phyloP scores from a whole-genome alignment of 1,140 invertebrate genomes.

The Pemphigus obesinymphae region DNA sequence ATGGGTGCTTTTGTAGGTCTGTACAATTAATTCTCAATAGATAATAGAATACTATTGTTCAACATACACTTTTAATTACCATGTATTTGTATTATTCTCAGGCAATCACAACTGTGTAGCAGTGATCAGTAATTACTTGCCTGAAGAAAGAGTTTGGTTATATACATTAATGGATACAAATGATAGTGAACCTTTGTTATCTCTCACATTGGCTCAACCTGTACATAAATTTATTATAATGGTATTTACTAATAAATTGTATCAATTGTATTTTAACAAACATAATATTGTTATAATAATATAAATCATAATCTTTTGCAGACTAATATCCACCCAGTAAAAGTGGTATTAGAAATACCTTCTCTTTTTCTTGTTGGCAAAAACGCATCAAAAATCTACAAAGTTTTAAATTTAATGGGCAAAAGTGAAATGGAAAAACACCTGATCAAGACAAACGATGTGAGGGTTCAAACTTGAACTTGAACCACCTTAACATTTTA shows the following conservation, averaged over 20 bases:
- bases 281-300: neutral
- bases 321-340: constrained; percentile 81
- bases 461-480: too few relatives aligned
- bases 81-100: too few relatives aligned
- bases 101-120: constrained; percentile 87
- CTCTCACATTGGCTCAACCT: constrained; percentile 64
- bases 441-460: constrained; percentile 82
- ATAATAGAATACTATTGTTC: too few relatives aligned
- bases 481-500: too few relatives aligned
- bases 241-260: constrained; percentile 52
- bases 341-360: constrained; percentile 74
- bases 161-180: constrained; percentile 74
- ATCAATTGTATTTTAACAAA: too few relatives aligned
- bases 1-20: constrained; percentile 94
- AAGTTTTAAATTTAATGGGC: constrained; percentile 77
- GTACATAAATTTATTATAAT: constrained; percentile 85
- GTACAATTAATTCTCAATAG: neutral
- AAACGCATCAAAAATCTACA: constrained; percentile 69
- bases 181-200: constrained; percentile 75
- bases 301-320: too few relatives aligned
- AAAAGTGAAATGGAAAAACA: constrained; percentile 82
- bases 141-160: constrained; percentile 76
- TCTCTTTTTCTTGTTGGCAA: constrained; percentile 63
- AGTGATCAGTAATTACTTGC: constrained; percentile 91
- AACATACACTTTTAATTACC: neutral